Conservation (phyloP, 2,113 vertebrate genomes). For the Osmerus eperlanus region DNA sequence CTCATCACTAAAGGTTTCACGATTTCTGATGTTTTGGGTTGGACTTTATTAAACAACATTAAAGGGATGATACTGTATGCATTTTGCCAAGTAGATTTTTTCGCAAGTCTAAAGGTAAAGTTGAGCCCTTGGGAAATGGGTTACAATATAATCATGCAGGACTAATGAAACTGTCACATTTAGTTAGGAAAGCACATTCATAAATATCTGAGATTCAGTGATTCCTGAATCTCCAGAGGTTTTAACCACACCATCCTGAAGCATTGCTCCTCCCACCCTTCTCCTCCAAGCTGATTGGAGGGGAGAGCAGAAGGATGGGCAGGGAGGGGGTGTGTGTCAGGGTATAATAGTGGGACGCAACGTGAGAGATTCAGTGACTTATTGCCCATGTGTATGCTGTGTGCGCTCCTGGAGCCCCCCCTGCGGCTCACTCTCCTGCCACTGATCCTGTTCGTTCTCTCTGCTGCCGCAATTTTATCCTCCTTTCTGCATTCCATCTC, state of each 20-base stretch:
- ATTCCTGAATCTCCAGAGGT: background rate
- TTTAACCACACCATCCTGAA: background rate
- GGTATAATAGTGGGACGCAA: conserved; percentile 39
- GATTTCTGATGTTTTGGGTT: too few relatives aligned
- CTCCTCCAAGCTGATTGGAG: conserved; percentile 14
- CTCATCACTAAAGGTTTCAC: too few relatives aligned
- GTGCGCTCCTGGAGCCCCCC: conserved; percentile 5
- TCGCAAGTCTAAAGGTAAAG: too few relatives aligned
- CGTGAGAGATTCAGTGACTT: conserved; percentile 16
- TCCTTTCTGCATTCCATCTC: background rate
- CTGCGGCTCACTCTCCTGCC: conserved; percentile 18
- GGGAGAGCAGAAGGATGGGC: conserved; percentile 6
- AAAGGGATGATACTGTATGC: too few relatives aligned
- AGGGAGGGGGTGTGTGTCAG: background rate
- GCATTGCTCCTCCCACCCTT: conserved; percentile 16
- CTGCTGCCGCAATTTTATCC: background rate
- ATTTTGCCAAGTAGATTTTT: too few relatives aligned
- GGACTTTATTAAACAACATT: too few relatives aligned
- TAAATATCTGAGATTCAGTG: background rate
- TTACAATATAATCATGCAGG: background rate
- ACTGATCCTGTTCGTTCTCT: conserved; percentile 2
- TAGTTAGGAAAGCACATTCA: too few relatives aligned
- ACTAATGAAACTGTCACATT: background rate
- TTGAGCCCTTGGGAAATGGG: background rate
- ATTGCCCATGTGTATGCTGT: conserved; percentile 8